Evolutionary conservation across 2,797 vertebrate species (phyloP).

Genomic region (Pipistrellus pygmaeus): DNA sequence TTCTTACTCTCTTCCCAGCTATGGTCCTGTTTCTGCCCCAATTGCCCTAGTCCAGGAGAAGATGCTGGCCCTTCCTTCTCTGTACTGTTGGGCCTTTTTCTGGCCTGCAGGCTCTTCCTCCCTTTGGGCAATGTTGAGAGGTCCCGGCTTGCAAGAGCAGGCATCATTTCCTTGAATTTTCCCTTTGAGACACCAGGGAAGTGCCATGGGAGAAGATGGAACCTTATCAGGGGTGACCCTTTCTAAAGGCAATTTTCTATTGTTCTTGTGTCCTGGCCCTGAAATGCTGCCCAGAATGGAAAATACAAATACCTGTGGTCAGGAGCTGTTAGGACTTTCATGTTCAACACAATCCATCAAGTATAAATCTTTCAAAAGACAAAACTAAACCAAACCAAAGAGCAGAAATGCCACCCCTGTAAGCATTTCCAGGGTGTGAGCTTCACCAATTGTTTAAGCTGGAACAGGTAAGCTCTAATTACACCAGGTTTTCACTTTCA

Average conservation of each 20-base stretch:
- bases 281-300: background rate
- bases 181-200: background rate
- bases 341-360: background rate
- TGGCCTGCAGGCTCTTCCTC: background rate
- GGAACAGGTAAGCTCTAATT: background rate
- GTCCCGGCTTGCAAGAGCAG: background rate
- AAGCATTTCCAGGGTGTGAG: background rate
- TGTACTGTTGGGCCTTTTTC: background rate
- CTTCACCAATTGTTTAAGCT: background rate
- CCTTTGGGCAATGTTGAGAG: background rate
- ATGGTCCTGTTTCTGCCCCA: background rate
- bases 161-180: background rate
- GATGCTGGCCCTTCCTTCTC: background rate
- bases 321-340: background rate
- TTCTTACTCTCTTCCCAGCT: background rate
- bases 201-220: background rate
- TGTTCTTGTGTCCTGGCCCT: background rate
- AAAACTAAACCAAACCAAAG: background rate
- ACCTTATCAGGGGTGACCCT: background rate
- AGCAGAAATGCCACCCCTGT: background rate
- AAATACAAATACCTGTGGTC: background rate
- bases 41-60: background rate
- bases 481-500: background rate
- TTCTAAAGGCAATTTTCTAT: background rate
- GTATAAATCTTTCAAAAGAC: background rate